These are phyloP conservation scores for Peromyscus nudipes DNA, from an alignment of 2,797 vertebrate genomes.

Conservation along the genomic window DNA sequence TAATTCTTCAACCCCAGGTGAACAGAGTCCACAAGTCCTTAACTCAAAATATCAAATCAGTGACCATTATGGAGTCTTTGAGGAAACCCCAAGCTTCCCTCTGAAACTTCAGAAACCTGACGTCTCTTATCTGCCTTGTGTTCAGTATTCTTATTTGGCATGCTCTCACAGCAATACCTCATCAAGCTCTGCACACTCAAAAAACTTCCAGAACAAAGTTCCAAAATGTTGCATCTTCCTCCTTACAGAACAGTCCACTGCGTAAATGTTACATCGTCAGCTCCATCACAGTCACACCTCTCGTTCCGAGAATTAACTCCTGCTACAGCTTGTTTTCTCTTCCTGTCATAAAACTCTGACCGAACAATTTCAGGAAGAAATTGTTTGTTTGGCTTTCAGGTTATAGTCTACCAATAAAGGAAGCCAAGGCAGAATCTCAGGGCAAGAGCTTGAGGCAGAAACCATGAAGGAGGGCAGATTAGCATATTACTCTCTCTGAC, in stretches of 20 bases:
- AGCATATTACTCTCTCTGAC: background rate
- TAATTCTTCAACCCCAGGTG: too few species aligned
- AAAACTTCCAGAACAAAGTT: background rate
- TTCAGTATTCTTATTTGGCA: background rate
- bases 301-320: accelerated
- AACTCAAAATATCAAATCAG: background rate
- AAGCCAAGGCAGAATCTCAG: background rate
- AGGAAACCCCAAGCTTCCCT: background rate
- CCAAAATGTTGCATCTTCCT: background rate
- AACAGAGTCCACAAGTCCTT: background rate
- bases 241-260: too few species aligned
- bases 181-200: background rate
- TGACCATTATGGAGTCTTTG: too few species aligned
- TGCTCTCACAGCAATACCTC: background rate
- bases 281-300: background rate
- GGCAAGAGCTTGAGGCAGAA: background rate
- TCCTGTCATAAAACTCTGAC: background rate
- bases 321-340: background rate
- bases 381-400: background rate
- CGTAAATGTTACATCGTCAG: background rate
- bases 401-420: too few species aligned
- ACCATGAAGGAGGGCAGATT: background rate
- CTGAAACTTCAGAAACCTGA: background rate
- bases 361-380: background rate
- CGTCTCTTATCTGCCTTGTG: too few species aligned